Conservation (phyloP, 2,888 invertebrate species). For the Sarcophaga carnaria region DNA sequence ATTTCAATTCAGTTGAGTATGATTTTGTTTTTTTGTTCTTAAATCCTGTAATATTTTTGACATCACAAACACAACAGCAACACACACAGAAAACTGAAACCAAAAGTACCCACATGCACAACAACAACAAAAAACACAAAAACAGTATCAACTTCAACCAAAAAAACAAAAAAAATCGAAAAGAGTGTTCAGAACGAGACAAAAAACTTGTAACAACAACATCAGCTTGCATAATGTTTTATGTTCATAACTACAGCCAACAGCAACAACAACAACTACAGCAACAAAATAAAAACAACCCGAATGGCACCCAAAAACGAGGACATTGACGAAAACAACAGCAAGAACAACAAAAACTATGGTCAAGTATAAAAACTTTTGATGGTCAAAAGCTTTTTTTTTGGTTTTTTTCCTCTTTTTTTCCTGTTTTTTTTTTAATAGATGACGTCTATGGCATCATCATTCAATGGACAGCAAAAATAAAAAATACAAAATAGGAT, state of each 20-base stretch:
- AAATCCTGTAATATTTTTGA: conserved; percentile 56
- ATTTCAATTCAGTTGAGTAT: background rate
- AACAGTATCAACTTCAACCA: background rate
- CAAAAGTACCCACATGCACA: background rate
- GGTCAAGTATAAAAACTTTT: conserved; percentile 39
- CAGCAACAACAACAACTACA: background rate
- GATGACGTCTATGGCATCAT: conserved; percentile 16
- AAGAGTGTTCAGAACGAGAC: background rate
- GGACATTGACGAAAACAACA: background rate
- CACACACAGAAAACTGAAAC: background rate
- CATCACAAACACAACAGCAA: conserved; percentile 14
- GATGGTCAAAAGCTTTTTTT: conserved; percentile 29
- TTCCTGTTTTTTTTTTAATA: background rate
- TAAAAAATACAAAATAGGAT: too few species aligned
- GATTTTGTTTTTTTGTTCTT: conserved; percentile 19
- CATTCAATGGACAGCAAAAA: background rate
- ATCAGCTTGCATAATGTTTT: background rate
- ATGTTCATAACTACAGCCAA: conserved; percentile 13
- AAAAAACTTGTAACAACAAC: conserved; percentile 27
- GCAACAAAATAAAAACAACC: background rate
- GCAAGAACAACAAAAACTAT: background rate
- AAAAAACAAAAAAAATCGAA: background rate
- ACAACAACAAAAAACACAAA: background rate
- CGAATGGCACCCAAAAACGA: background rate
- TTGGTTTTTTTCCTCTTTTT: background rate